Base-by-base conservation (phyloP, 2,888 invertebrate species). In the Philhelius pedissequus region DNA sequence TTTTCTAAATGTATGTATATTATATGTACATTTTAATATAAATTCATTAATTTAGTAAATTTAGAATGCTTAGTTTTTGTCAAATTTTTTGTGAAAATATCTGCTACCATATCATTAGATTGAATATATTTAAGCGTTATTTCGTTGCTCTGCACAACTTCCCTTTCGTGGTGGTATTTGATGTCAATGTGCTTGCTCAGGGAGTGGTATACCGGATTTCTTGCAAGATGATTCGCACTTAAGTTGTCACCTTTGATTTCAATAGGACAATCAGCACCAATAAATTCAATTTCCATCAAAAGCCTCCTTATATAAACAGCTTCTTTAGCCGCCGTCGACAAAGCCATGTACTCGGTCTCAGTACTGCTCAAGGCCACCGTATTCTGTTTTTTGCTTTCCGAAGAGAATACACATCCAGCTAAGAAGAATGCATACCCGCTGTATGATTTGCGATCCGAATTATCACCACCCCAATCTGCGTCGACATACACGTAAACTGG, bases 381-480 rank as follows among this genome's bases (percentile, higher is more conserved):
- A 9, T 50, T 32, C 15, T 86, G 86, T 30, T 87, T 87, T 32
- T 78, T 84, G 0, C 77, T 78, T 38, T 87, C 81, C 81, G 79
- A 86, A 2, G 80, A 83, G 32, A 86, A 75, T 9, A 32, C 76
- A 87, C n/a, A n/a, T n/a, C n/a, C n/a, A n/a, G n/a, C n/a, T n/a
- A n/a, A n/a, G n/a, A n/a, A n/a, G n/a, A n/a, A 83, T 20, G 56
- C 68, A 56, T 76, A 80, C 8, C 82, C 77, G 2, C 83, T 75
- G 43, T 38, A 70, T 20, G 43, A 43, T 43, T 43, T 43, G 3
- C 43, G 18, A 43, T 64, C 64, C 7, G 32, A 20, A 30, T 32
- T 32, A 48, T 86, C 74, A 15, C 86, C 83, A 32, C 78, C 86
- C 81, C 87, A 87, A 68, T 87, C 86, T 11, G 86, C 87, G 66